Conservation (phyloP, 2,888 invertebrate species). For the Epiblema foenella region DNA sequence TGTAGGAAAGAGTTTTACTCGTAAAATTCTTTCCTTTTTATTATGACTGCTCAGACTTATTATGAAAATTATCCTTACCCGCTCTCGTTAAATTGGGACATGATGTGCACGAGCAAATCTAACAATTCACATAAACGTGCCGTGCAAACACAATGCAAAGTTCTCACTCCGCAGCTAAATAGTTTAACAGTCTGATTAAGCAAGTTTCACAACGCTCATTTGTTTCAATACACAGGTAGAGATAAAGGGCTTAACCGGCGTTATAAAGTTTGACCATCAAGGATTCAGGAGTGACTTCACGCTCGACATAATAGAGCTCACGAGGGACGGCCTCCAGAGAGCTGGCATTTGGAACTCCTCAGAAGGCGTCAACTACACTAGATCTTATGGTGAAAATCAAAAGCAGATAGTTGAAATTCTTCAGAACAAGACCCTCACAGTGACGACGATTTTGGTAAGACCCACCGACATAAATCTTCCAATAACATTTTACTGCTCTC, state of each 20-base stretch:
- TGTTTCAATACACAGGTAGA: constrained; percentile 87
- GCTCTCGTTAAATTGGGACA: neutral
- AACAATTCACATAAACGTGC: constrained; percentile 7
- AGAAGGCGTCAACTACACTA: constrained; percentile 94
- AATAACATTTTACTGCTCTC: constrained; percentile 63
- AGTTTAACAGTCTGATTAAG: constrained; percentile 37
- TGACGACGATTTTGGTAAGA: constrained; percentile 95
- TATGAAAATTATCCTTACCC: neutral
- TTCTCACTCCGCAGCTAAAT: constrained; percentile 26
- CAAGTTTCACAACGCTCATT: constrained; percentile 41
- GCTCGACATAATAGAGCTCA: constrained; percentile 95
- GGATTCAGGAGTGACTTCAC: constrained; percentile 96
- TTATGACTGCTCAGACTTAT: neutral
- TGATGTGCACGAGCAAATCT: neutral
- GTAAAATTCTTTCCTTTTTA: neutral
- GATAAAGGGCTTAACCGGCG: constrained; percentile 96
- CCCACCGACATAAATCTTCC: constrained; percentile 58
- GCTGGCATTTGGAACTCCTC: constrained; percentile 96
- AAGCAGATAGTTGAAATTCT: constrained; percentile 95
- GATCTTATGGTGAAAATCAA: constrained; percentile 93
- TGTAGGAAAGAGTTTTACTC: neutral
- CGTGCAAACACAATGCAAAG: constrained; percentile 16
- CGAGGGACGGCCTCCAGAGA: constrained; percentile 92
- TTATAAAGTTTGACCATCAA: constrained; percentile 96
- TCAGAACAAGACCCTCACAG: constrained; percentile 95